Conservation (phyloP, 92 coral and sea anemone genomes). For the Actinernus sp. region DNA sequence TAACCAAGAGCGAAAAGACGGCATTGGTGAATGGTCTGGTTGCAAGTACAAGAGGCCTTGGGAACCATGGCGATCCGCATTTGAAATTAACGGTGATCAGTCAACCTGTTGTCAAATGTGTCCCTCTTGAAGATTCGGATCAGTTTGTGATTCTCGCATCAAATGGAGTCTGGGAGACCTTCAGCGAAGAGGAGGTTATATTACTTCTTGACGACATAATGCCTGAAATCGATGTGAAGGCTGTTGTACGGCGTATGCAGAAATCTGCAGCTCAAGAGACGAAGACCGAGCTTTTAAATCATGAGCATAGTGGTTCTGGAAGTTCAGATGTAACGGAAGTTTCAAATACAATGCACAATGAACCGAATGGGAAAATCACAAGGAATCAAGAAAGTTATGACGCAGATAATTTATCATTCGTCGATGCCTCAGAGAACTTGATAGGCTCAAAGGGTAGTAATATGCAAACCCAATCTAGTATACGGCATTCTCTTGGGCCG, state of each 20-base stretch:
- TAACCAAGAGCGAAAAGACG: constrained; percentile 80
- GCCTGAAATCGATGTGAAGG: constrained; percentile 84
- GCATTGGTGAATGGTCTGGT: constrained; percentile 86
- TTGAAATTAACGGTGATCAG: constrained; percentile 80
- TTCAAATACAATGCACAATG: neutral
- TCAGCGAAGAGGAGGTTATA: constrained; percentile 83
- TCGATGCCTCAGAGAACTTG: neutral
- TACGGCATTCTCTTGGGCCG: neutral
- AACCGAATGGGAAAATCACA: constrained; percentile 19
- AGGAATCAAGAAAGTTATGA: neutral
- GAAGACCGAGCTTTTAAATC: constrained; percentile 4
- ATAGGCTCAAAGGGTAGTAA: neutral
- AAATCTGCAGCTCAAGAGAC: neutral
- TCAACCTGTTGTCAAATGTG: constrained; percentile 75
- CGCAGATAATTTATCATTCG: neutral
- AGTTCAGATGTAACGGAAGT: constrained; percentile 1
- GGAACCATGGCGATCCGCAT: constrained; percentile 95
- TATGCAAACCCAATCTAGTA: neutral
- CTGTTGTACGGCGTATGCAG: constrained; percentile 61
- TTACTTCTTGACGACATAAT: constrained; percentile 83
- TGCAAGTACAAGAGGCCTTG: constrained; percentile 89
- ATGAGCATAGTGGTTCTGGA: no score
- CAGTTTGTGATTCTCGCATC: constrained; percentile 89
- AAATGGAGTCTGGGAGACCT: constrained; percentile 95
- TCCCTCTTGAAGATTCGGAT: constrained; percentile 70